phyloP scores from a whole-genome alignment of 2,113 vertebrate genomes.

The Salvelinus alpinus region DNA sequence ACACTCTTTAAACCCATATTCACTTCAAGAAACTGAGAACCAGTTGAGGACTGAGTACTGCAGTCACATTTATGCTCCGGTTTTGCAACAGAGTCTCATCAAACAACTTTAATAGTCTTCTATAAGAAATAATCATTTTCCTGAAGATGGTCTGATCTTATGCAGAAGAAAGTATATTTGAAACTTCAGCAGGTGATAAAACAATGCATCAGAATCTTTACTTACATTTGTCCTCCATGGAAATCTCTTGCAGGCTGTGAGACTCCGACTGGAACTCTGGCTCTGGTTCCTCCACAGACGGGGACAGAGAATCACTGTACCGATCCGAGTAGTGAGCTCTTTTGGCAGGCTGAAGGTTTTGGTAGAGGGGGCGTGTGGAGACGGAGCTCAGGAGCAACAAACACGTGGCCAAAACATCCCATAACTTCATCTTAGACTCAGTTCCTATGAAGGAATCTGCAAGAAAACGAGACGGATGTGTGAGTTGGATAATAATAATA shows the following conservation, averaged over 20 bases:
- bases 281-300: conserved; percentile 71
- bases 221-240: conserved; percentile 76
- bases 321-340: conserved; percentile 65
- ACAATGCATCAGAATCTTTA: background rate
- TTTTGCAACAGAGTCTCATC: background rate
- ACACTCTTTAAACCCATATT: background rate
- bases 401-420: conserved; percentile 97
- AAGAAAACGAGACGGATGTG: background rate
- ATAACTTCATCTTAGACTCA: conserved; percentile 99
- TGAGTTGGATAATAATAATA: background rate
- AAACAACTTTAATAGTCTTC: background rate
- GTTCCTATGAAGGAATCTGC: conserved; percentile 91
- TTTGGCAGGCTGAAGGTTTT: conserved; percentile 79
- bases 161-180: no score
- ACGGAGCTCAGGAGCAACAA: conserved; percentile 96
- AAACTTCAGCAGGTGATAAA: no score
- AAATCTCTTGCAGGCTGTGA: conserved; percentile 61
- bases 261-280: conserved; percentile 60
- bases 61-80: background rate
- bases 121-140: no score
- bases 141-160: no score
- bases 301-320: conserved; percentile 77
- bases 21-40: background rate
- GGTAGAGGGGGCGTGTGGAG: conserved; percentile 88
- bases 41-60: background rate